A percentile compares a stretch with the other conserved stretches of the same genome.
These are phyloP conservation scores for Zaprionus gabonicus DNA, from an alignment of 1,140 invertebrate species.

Conservation along the genomic window DNA sequence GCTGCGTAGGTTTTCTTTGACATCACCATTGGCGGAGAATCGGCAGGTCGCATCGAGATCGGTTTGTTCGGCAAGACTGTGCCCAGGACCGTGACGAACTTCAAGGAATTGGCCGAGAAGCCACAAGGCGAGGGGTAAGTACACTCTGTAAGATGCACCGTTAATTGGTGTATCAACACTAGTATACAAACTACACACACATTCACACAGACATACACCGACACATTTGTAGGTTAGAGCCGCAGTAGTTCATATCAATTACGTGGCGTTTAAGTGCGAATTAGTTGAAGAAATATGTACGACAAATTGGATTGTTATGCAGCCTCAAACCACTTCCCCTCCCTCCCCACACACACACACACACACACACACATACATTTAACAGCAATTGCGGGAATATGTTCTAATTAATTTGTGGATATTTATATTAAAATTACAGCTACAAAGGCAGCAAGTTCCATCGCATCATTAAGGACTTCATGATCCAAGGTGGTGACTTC, in stretches of 20 bases:
- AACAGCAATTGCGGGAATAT: slow-evolving; percentile 20
- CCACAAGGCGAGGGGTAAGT: slow-evolving; percentile 89
- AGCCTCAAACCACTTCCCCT: neutral
- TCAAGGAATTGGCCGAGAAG: slow-evolving; percentile 92
- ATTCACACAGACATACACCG: slow-evolving; percentile 9
- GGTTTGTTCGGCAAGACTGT: slow-evolving; percentile 98
- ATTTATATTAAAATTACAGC: slow-evolving; percentile 36
- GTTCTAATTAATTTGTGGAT: slow-evolving; percentile 8
- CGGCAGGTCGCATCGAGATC: slow-evolving; percentile 93
- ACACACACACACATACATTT: neutral
- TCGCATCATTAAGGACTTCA: slow-evolving; percentile 96
- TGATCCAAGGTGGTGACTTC: slow-evolving; percentile 98
- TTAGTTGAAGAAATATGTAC: slow-evolving; percentile 40
- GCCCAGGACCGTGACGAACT: slow-evolving; percentile 97
- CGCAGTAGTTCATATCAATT: slow-evolving; percentile 56
- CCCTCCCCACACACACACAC: too few relatives aligned
- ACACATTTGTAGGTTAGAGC: slow-evolving; percentile 67
- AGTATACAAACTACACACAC: slow-evolving; percentile 13
- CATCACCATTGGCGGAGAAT: slow-evolving; percentile 93
- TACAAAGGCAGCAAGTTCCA: slow-evolving; percentile 97
- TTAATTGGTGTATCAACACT: slow-evolving; percentile 35
- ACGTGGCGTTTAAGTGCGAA: slow-evolving; percentile 66
- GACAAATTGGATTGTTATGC: slow-evolving; percentile 40
- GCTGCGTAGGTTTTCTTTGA: slow-evolving; percentile 95
- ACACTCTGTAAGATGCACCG: slow-evolving; percentile 13